Evolutionary conservation across 2,797 vertebrate species (phyloP).

Genomic region (Trachops cirrhosus): DNA sequence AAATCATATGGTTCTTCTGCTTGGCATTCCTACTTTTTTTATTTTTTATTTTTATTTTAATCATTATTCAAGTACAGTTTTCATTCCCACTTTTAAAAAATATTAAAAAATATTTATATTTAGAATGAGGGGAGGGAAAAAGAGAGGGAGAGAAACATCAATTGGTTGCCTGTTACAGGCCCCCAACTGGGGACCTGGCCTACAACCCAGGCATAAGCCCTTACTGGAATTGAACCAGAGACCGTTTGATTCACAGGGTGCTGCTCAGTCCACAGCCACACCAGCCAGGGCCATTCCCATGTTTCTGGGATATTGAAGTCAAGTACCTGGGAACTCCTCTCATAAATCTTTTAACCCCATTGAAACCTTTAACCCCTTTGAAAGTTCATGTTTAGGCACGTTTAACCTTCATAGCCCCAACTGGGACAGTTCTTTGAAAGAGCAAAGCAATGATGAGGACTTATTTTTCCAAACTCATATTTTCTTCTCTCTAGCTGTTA

Average conservation of each 20-base stretch:
- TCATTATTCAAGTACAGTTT: too few relatives aligned
- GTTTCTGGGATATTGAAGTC: not conserved
- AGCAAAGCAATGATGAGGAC: not conserved
- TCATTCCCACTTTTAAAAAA: too few relatives aligned
- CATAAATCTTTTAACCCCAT: not conserved
- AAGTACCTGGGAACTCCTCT: not conserved
- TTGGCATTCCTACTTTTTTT: not conserved
- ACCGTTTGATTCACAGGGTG: not conserved
- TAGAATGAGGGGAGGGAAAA: not conserved
- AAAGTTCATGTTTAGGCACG: not conserved
- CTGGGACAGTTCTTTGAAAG: not conserved
- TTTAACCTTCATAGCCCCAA: not conserved
- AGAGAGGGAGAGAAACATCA: not conserved
- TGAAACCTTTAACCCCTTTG: not conserved
- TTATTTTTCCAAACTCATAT: not conserved
- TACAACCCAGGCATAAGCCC: not conserved
- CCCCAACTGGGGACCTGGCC: not conserved
- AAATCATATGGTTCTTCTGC: not conserved
- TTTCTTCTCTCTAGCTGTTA: not conserved
- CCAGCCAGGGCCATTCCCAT: not conserved
- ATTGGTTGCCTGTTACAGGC: not conserved
- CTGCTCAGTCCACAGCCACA: not conserved
- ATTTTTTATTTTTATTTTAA: too few relatives aligned
- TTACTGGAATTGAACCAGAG: not conserved
- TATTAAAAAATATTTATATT: not conserved